Evolutionary conservation across 2,888 invertebrate genomes (phyloP).

Genomic region (Pachycephus smyrnensis): DNA sequence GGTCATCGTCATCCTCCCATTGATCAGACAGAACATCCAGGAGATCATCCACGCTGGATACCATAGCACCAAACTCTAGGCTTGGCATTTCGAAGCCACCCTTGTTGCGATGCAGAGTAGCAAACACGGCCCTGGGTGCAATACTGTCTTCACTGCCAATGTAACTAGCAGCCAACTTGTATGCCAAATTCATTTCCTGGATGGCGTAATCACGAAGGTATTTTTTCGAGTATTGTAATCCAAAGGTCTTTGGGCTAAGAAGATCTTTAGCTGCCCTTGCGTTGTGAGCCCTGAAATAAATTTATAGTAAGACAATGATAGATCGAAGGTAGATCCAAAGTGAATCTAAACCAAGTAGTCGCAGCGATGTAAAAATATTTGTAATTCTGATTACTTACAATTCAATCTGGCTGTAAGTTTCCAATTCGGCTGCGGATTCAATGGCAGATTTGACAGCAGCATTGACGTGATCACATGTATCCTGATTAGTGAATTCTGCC

Average conservation of each 20-base stretch:
- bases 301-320: neutral
- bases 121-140: constrained; percentile 68
- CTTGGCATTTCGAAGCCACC: constrained; percentile 59
- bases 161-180: constrained; percentile 63
- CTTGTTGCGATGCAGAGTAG: constrained; percentile 46
- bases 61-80: constrained; percentile 51
- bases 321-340: no score
- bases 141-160: constrained; percentile 72
- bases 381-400: constrained; percentile 62
- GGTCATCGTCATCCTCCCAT: neutral
- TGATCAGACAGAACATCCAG: constrained; percentile 28
- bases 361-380: neutral
- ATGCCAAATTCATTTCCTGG: constrained; percentile 66
- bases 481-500: constrained; percentile 77
- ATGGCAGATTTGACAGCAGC: constrained; percentile 76
- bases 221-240: constrained; percentile 70
- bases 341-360: neutral
- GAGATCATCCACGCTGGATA: constrained; percentile 68
- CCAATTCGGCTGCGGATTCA: constrained; percentile 69
- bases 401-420: constrained; percentile 65
- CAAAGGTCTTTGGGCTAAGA: constrained; percentile 62
- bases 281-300: constrained; percentile 44
- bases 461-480: constrained; percentile 74
- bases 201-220: constrained; percentile 63
- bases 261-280: constrained; percentile 65